Evolutionary conservation across 2,888 invertebrate genomes (phyloP).

Genomic region (Torymus tubicola): DNA sequence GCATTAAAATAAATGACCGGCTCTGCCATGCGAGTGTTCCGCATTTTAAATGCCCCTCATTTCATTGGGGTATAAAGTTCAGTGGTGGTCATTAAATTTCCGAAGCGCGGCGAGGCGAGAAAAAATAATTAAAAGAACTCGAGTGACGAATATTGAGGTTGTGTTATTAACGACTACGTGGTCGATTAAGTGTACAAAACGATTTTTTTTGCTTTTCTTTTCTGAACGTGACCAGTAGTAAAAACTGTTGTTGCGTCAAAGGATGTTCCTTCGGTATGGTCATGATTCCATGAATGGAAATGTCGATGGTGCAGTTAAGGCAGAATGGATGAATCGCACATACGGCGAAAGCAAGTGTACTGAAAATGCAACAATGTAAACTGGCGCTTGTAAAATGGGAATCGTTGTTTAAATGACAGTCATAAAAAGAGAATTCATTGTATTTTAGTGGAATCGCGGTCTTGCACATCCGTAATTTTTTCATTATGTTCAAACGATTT

Average conservation of each 20-base stretch:
- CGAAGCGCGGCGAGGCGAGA: neutral
- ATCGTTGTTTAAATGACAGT: conserved; percentile 15
- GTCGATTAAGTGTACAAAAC: no score
- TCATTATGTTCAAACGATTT: neutral
- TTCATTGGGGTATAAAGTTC: no score
- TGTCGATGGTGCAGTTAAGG: conserved; percentile 17
- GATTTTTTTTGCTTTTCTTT: no score
- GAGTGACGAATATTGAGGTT: no score
- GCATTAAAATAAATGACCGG: no score
- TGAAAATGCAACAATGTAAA: conserved; percentile 13
- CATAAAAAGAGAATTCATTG: conserved; percentile 15
- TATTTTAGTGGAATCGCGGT: conserved; percentile 13
- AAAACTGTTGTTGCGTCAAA: neutral
- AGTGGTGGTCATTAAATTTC: no score
- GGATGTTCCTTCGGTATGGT: neutral
- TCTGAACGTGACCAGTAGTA: no score
- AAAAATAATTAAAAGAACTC: no score
- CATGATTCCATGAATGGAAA: conserved; percentile 24
- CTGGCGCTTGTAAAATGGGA: conserved; percentile 20
- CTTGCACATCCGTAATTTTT: conserved; percentile 7
- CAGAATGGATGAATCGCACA: neutral
- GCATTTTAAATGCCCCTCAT: no score
- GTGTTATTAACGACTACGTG: no score
- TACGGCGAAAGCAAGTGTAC: neutral
- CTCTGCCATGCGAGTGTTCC: no score